These are phyloP conservation scores for Acropora tenuis DNA, from an alignment of 64 coral and sea anemone species.

Conservation along the genomic window DNA sequence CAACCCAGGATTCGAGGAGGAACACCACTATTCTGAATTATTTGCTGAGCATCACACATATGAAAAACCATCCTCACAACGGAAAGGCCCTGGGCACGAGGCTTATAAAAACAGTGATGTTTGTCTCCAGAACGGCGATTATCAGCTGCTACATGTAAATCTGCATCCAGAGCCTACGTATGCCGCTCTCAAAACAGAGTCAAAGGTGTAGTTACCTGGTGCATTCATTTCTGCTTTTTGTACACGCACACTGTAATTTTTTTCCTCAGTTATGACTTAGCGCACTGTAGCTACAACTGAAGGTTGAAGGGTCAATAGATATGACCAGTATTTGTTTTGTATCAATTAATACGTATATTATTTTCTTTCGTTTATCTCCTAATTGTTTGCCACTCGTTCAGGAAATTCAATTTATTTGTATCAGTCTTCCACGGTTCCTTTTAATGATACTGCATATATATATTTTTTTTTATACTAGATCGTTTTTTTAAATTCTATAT, in stretches of 20 bases:
- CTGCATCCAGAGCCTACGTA: not conserved
- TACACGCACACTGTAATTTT: not conserved
- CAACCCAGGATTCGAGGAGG: not conserved
- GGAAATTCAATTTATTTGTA: no score
- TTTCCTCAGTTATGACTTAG: slow-evolving; percentile 3
- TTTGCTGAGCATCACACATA: not conserved
- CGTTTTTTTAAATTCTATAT: no score
- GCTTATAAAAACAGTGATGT: not conserved
- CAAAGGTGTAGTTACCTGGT: not conserved
- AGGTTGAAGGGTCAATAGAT: no score
- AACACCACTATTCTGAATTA: not conserved
- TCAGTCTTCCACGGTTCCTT: no score
- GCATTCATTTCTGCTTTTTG: slow-evolving; percentile 1
- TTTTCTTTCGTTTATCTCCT: no score
- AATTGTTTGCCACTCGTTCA: no score
- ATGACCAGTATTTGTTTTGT: no score
- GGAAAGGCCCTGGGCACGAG: not conserved
- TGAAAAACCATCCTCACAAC: not conserved
- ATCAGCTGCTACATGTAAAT: not conserved
- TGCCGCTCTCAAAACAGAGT: not conserved
- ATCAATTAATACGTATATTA: no score
- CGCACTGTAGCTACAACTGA: not conserved
- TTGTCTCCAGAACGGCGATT: not conserved
- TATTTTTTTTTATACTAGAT: no score
- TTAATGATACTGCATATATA: no score